Conservation (phyloP, 2,797 vertebrate genomes). For the Hippopotamyrus pictus region DNA sequence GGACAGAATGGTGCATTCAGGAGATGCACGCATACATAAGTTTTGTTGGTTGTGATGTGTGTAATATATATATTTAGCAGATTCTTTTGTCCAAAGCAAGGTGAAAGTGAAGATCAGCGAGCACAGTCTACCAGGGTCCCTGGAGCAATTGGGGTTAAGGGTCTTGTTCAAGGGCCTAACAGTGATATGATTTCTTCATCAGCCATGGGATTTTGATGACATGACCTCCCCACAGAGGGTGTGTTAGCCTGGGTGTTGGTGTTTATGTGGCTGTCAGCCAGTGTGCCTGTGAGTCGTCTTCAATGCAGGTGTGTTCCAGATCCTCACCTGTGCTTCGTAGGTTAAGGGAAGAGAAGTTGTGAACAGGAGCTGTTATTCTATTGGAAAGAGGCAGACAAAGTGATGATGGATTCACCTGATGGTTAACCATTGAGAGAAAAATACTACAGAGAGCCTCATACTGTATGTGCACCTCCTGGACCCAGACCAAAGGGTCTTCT, state of each 20-base stretch:
- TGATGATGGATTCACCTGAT: neutral
- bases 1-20: neutral
- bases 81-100: neutral
- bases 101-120: neutral
- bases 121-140: neutral
- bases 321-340: conserved; percentile 54
- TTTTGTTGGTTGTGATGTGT: neutral
- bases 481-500: neutral
- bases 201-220: neutral
- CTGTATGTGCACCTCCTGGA: neutral
- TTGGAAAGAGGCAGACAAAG: neutral
- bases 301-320: neutral
- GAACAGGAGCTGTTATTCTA: conserved; percentile 58
- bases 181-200: neutral
- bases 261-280: conserved; percentile 1
- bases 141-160: neutral
- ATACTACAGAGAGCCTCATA: neutral
- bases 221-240: neutral
- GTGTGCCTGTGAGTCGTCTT: neutral
- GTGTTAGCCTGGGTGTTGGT: conserved; percentile 8
- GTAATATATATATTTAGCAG: neutral
- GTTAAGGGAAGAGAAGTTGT: conserved; percentile 50
- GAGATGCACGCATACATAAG: neutral
- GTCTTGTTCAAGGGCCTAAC: neutral
- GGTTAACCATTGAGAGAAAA: neutral